Base-by-base conservation (phyloP, 2,797 vertebrate species). In the Hypotaenidia philippensis region DNA sequence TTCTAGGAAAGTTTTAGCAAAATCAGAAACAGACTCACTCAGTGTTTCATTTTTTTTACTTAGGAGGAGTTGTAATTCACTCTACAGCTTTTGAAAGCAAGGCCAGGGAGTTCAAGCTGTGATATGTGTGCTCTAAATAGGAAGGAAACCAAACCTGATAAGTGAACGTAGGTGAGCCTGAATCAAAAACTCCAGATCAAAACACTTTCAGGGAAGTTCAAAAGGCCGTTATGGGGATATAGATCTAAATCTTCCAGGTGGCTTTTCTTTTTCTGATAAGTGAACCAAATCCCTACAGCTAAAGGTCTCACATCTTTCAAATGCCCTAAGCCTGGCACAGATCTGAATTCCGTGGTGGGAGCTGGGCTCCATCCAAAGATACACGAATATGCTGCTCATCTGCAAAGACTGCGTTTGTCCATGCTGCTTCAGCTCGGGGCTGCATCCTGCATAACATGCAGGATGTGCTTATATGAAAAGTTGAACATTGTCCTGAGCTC, bases 201-300 rank as follows among this genome's bases (percentile, higher is more conserved):
- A 96, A 93, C 38, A 47, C 45, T 90, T 83, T 27, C 3, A 12
- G 50, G 15, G 36, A 83, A 78, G 87, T 93, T 94, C 76, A 94
- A 52, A 57, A 50, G 47, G 22, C n/a, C 2, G 5, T 47, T 75
- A 34, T 47, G 34, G 32, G n/a, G 57, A 65, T 88, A 83, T 15
- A 86, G 72, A 90, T 83, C 53, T 83, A 86, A 85, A 86, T 95
- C 72, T 83, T 93, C 45, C 76, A 94, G 82, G 79, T 86, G 76
- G 20, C 23, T 91, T 95, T 91, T 85, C 47, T 80, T 85, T 80
- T 91, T 53, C 72, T 91, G 79, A 87, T 96, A 93, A 94, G 70
- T 38, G 57, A 88, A 70, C 36, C 13, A 88, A 93, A 88, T 89
- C 41, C 53, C 17, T 91, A 8, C 34, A 57, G 91, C 79, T 88